Evolutionary conservation across 2,113 vertebrate genomes (phyloP).

Genomic region (Tautogolabrus adspersus): DNA sequence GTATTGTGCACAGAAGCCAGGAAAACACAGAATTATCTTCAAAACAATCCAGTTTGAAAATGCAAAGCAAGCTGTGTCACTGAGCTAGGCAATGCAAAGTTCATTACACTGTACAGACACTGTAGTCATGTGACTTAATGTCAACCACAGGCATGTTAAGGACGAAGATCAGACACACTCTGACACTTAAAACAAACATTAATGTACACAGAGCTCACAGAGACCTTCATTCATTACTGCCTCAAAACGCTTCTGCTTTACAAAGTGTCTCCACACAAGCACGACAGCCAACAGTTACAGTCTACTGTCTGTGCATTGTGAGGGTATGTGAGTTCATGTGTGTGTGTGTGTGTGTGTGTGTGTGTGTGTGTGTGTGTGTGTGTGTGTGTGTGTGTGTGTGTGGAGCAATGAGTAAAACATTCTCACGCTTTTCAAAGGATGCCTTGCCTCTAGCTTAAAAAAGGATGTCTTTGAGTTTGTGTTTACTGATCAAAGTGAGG

Average conservation of each 20-base stretch:
- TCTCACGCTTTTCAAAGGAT: conserved; percentile 18
- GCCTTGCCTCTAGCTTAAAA: conserved; percentile 19
- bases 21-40: background rate
- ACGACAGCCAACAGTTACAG: conserved; percentile 57
- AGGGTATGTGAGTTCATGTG: conserved; percentile 13
- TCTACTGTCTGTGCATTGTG: conserved; percentile 22
- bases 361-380: conserved; percentile 2
- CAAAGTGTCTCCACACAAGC: conserved; percentile 22
- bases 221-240: conserved; percentile 47
- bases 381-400: conserved; percentile 39
- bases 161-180: conserved; percentile 1
- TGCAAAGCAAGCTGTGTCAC: background rate
- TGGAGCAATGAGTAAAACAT: conserved; percentile 26
- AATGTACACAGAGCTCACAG: conserved; percentile 9
- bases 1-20: background rate
- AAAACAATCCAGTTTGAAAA: conserved; percentile 2
- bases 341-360: conserved; percentile 37
- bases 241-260: conserved; percentile 47
- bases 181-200: conserved; percentile 12
- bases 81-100: background rate
- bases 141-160: background rate
- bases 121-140: conserved; percentile 5
- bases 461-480: conserved; percentile 8
- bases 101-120: background rate
- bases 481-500: background rate